Base-by-base conservation (phyloP, 2,113 vertebrate species). In the Megaleporinus macrocephalus region DNA sequence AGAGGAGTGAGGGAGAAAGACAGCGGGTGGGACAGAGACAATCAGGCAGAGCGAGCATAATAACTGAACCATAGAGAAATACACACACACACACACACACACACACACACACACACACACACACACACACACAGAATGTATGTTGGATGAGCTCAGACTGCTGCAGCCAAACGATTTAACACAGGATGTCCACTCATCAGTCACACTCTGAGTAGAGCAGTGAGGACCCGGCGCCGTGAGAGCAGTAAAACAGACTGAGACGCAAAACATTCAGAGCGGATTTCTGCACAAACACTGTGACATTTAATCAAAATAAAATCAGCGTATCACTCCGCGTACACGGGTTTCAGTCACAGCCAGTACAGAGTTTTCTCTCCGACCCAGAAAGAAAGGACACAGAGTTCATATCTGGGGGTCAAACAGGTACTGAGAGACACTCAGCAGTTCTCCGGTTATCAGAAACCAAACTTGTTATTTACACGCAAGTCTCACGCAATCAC, bases 111-210 rank as follows among this genome's bases (percentile, higher is more conserved):
- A 76, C 59, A 29, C 61, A 14, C 5, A 1, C 3, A n/a, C n/a
- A 55, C 61, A 0, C 63, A 41, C n/a, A 29, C 26, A 26, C 63
- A 70, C 65, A 79, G 44, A 27, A 26, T 20, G 63, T 30, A 24
- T 61, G 49, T 71, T 62, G 47, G 68, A 26, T 79, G 66, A 79
- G 69, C 51, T 79, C 77, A 79, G 24, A 47, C 53, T 71, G 51
- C 53, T 61, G n/a, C 16, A 18, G 44, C 62, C 27, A 81, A 81
- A 82, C 29, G 27, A 59, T 57, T 75, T 75, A 57, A 27, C 73
- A 77, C 66, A 49, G 20, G 41, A 71, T 44, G 81, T 70, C 27
- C 65, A 82, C 1, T 62, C 20, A 71, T 44, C 69, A 47, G 26
- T 30, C 36, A 62, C 53, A n/a, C 74, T 16, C 16, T 7, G n/a